These are phyloP conservation scores for Phataginus tetradactyla DNA, from an alignment of 2,797 vertebrate species.

Conservation along the genomic window DNA sequence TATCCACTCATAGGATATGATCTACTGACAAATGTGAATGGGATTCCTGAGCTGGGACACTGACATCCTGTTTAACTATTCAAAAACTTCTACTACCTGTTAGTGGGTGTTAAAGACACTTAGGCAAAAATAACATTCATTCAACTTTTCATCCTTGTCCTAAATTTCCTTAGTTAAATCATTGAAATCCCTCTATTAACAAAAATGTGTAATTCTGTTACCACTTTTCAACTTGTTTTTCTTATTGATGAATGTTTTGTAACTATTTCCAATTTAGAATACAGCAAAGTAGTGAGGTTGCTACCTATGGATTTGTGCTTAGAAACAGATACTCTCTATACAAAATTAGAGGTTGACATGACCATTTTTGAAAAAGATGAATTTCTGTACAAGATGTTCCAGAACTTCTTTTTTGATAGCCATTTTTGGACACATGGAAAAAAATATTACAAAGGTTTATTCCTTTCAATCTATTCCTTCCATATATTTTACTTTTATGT, in stretches of 20 bases:
- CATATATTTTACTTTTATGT: not conserved
- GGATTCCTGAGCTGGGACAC: not conserved
- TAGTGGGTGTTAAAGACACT: not conserved
- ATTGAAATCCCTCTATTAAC: not conserved
- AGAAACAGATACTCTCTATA: not conserved
- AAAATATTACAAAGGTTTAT: not conserved
- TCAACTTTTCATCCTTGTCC: not conserved
- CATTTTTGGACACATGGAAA: not conserved
- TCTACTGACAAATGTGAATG: not conserved
- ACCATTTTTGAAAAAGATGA: slow-evolving; percentile 13
- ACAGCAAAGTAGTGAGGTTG: not conserved
- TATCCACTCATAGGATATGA: not conserved
- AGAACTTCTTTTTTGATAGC: not conserved
- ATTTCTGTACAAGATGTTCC: not conserved
- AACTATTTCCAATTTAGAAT: not conserved
- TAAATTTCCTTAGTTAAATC: not conserved
- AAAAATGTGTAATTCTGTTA: not conserved
- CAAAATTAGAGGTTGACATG: not conserved
- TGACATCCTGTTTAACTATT: not conserved
- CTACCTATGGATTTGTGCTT: not conserved
- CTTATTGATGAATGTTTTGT: not conserved
- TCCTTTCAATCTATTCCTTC: not conserved
- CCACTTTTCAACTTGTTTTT: not conserved
- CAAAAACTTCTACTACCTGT: not conserved
- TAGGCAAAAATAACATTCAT: not conserved